phyloP scores from a whole-genome alignment of 2,888 invertebrate species.

The Galerucella nymphaeae region DNA sequence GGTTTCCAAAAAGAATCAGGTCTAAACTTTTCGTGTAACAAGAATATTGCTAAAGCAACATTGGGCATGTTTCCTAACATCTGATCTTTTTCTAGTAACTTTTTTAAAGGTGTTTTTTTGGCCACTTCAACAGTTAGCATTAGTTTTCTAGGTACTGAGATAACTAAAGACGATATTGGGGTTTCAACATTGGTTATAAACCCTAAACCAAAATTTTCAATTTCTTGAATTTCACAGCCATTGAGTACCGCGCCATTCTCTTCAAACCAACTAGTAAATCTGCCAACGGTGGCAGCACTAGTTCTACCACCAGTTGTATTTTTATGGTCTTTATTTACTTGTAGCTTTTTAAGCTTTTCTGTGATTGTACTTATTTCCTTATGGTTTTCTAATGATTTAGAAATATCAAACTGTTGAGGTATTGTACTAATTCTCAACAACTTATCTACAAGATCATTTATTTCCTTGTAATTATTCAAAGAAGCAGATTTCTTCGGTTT shows the following conservation, averaged over 20 bases:
- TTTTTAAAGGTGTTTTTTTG: slow-evolving; percentile 70
- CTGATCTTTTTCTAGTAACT: slow-evolving; percentile 78
- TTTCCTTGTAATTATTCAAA: slow-evolving; percentile 40
- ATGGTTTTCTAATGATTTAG: slow-evolving; percentile 79
- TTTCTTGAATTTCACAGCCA: slow-evolving; percentile 78
- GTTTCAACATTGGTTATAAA: slow-evolving; percentile 80
- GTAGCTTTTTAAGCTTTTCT: slow-evolving; percentile 74
- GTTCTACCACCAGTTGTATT: slow-evolving; percentile 62
- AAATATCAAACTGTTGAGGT: slow-evolving; percentile 63
- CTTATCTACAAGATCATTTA: slow-evolving; percentile 65
- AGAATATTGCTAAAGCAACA: slow-evolving; percentile 86
- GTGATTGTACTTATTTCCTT: slow-evolving; percentile 75
- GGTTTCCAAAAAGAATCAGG: slow-evolving; percentile 88
- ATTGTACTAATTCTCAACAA: slow-evolving; percentile 67
- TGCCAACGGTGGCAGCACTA: slow-evolving; percentile 69
- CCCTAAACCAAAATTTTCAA: slow-evolving; percentile 83
- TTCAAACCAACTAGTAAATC: slow-evolving; percentile 80
- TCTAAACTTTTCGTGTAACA: slow-evolving; percentile 81
- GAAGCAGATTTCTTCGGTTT: slow-evolving; percentile 39
- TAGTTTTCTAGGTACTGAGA: slow-evolving; percentile 83
- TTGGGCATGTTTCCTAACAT: slow-evolving; percentile 91
- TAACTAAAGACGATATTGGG: slow-evolving; percentile 76
- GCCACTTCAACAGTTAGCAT: slow-evolving; percentile 84
- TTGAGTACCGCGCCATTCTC: slow-evolving; percentile 79
- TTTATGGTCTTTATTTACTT: slow-evolving; percentile 65